Evolutionary conservation across 2,888 invertebrate species (phyloP), one percentile per base, ranked within the genome.

Genomic region (Cheiracanthium punctorium): DNA sequence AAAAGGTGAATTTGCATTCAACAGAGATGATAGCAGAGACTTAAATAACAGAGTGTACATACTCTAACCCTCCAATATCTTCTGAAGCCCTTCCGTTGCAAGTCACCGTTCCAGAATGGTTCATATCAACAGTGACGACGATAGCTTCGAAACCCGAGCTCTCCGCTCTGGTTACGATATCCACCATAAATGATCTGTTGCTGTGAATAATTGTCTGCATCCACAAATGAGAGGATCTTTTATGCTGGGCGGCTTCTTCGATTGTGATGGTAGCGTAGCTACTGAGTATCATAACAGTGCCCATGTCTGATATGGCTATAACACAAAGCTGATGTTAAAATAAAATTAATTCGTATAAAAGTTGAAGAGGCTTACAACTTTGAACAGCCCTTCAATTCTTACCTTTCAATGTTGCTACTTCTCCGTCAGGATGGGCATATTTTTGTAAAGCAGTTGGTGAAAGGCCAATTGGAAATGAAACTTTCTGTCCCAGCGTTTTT

Each of bases 221-320:
- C n/a, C n/a, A n/a, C n/a, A n/a, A n/a, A n/a, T n/a, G n/a, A n/a
- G 92, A 98, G 97, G 91, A 97, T 97, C 97, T 97, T 0, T 96
- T 95, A 0, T 94, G 95, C 82, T 93, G 91, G 0, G 96, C 95
- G 0, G 98, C 95, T 91, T 98, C 96, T 92, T 98, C 98, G 75
- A 98, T 94, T 64, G 96, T 96, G 89, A 94, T 95, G 0, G 97
- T 98, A 0, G 97, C 93, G 87, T 97, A 94, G 0, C 97, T 97
- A 89, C 97, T 97, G 80, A 97, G 92, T 30, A 95, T 96, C 91
- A 94, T 97, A 88, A 97, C 93, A 0, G 95, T 95, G 0, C 95
- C 95, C 89, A 94, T 93, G 32, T 93, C 93, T 89, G 95, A 94
- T 14, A 95, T 96, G 90, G 97, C 97, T 95, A 91, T 37, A n/a